These are phyloP conservation scores for Papio anubis DNA, from an alignment of 2,113 vertebrate species.

Conservation along the genomic window DNA sequence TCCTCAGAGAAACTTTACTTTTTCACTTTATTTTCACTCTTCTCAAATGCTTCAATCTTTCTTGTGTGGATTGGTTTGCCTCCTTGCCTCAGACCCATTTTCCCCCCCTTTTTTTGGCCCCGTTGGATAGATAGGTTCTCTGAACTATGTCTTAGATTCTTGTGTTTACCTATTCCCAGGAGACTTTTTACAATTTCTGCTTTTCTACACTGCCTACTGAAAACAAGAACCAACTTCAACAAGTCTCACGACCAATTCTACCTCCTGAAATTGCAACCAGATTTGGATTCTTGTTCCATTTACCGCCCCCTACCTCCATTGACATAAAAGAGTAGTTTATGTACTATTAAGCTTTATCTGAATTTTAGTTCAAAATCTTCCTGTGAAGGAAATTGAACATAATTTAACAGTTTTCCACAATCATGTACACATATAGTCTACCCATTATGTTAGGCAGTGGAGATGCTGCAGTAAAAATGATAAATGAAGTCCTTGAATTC, in stretches of 20 bases:
- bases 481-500: not conserved
- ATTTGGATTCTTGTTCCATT: not conserved
- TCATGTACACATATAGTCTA: not conserved
- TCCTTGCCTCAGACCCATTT: not conserved
- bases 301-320: accelerated
- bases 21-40: not conserved
- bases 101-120: not conserved
- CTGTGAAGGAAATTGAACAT: not conserved
- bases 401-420: not conserved
- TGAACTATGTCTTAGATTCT: not conserved
- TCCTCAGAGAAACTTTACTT: not conserved
- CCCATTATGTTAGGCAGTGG: not conserved
- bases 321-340: not conserved
- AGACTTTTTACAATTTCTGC: not conserved
- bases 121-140: not conserved
- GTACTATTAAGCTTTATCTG: not conserved
- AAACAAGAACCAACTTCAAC: not conserved
- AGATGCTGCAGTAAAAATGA: not conserved
- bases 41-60: not conserved
- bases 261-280: not conserved
- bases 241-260: not conserved
- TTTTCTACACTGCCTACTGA: not conserved
- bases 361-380: not conserved
- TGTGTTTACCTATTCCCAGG: not conserved
- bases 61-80: not conserved